A percentile compares a stretch with the other conserved stretches of the same genome.
Evolutionary conservation across 1,140 invertebrate genomes (phyloP).

Genomic region (Drosophila arizonae): DNA sequence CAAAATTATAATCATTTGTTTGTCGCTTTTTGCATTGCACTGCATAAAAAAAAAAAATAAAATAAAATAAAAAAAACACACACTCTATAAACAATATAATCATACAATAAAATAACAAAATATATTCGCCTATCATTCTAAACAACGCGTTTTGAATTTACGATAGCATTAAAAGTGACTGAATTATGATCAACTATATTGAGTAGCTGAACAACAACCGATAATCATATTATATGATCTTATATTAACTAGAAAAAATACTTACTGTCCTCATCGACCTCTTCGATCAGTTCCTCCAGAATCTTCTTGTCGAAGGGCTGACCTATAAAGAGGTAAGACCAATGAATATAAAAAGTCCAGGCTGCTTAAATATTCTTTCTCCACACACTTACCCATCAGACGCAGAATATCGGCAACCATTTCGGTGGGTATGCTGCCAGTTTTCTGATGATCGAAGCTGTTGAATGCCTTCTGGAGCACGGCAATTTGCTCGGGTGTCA

Average conservation of each 20-base stretch:
- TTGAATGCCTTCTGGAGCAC: constrained; percentile 97
- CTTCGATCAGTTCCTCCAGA: constrained; percentile 96
- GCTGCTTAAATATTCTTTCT: no score
- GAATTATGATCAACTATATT: not conserved
- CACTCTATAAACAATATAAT: not conserved
- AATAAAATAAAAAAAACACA: no score
- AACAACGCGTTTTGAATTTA: constrained; percentile 47
- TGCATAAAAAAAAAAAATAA: no score
- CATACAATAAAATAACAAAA: not conserved
- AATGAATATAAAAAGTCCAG: no score
- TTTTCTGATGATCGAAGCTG: constrained; percentile 97
- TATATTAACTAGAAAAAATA: constrained; percentile 48
- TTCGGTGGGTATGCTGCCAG: constrained; percentile 95
- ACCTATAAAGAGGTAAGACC: constrained; percentile 23
- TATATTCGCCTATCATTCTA: not conserved
- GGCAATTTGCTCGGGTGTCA: constrained; percentile 86
- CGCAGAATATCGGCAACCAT: constrained; percentile 97
- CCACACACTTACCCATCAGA: constrained; percentile 88
- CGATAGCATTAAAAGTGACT: constrained; percentile 11
- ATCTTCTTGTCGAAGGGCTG: constrained; percentile 98
- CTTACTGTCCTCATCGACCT: constrained; percentile 97
- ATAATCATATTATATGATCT: not conserved
- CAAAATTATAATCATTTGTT: no score
- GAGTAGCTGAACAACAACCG: constrained; percentile 6
- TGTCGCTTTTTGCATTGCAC: no score